phyloP scores from a whole-genome alignment of 2,797 vertebrate genomes.

The Semotilus atromaculatus region DNA sequence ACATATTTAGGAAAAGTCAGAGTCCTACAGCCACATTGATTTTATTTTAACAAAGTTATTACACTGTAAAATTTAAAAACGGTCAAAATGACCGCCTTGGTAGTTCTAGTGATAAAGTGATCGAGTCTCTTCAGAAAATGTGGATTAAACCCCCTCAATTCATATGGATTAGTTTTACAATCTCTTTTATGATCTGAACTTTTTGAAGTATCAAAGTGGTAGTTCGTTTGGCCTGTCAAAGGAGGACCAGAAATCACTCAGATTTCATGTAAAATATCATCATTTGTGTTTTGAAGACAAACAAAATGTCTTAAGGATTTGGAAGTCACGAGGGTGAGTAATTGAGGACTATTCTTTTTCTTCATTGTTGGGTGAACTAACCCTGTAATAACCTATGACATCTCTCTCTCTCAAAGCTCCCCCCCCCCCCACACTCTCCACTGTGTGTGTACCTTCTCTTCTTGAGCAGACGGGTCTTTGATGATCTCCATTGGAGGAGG shows the following conservation, averaged over 20 bases:
- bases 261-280: not conserved
- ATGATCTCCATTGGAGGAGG: slow-evolving; percentile 99
- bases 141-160: not conserved
- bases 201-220: not conserved
- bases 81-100: too few relatives aligned
- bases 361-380: not conserved
- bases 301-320: not conserved
- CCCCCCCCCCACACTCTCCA: not conserved
- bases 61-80: too few relatives aligned
- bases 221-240: not conserved
- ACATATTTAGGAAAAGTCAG: too few relatives aligned
- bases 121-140: not conserved
- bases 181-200: not conserved
- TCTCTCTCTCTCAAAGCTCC: not conserved
- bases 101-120: too few relatives aligned
- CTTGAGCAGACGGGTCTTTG: slow-evolving; percentile 91
- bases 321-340: not conserved
- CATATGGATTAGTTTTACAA: not conserved
- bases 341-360: not conserved
- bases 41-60: too few relatives aligned
- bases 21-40: too few relatives aligned
- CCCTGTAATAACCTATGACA: not conserved
- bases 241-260: not conserved
- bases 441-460: slow-evolving; percentile 88
- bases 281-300: not conserved